phyloP scores from a whole-genome alignment of 2,888 invertebrate genomes.

The Rhyacophila evoluta region DNA sequence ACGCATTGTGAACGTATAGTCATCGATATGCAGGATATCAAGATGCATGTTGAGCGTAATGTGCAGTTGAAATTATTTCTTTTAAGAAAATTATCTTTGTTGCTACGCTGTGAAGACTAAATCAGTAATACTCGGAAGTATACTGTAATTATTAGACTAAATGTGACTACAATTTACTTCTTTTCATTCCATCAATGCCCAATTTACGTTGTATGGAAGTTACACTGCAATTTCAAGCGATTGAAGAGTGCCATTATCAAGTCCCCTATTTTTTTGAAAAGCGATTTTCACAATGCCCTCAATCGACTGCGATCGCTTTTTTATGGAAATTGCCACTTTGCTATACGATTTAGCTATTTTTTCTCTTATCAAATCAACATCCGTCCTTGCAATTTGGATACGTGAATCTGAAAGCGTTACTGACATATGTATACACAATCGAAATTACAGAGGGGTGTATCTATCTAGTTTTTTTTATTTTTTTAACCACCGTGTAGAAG shows the following conservation, averaged over 20 bases:
- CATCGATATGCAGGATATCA: too few species aligned
- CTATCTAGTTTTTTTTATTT: too few species aligned
- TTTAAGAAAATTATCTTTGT: too few species aligned
- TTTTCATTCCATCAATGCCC: neutral
- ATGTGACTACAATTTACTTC: too few species aligned
- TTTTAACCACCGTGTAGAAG: too few species aligned
- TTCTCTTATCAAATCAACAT: conserved; percentile 27
- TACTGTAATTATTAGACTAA: too few species aligned
- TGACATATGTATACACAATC: neutral
- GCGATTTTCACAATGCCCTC: neutral
- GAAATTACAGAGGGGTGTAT: neutral
- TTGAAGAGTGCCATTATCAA: neutral
- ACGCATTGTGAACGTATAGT: too few species aligned
- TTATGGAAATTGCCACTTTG: conserved; percentile 17
- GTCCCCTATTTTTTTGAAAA: neutral
- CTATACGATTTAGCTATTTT: neutral
- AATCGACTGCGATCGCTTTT: conserved; percentile 15
- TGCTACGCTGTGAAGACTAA: too few species aligned
- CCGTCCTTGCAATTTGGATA: conserved; percentile 13
- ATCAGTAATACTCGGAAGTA: too few species aligned
- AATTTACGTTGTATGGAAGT: neutral
- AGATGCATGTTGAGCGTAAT: too few species aligned
- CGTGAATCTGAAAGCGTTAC: neutral
- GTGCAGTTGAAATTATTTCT: too few species aligned
- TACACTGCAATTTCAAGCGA: neutral